Evolutionary conservation across 2,797 vertebrate species (phyloP).

Genomic region (Hybognathus amarus): DNA sequence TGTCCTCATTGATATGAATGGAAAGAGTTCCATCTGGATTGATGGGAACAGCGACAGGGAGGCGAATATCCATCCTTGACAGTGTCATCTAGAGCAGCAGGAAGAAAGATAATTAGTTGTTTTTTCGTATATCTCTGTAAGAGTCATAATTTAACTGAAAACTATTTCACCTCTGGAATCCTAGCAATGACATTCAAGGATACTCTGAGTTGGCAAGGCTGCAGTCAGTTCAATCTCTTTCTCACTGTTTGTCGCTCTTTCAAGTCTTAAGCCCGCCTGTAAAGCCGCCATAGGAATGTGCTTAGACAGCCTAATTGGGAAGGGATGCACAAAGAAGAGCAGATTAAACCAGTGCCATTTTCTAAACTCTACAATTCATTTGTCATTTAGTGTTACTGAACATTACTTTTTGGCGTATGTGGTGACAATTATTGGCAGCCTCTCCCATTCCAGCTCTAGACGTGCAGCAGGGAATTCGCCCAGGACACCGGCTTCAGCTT

Average conservation of each 20-base stretch:
- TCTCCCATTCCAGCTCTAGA: too few relatives aligned
- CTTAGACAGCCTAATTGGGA: slow-evolving; percentile 69
- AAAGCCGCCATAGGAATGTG: slow-evolving; percentile 63
- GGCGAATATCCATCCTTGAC: slow-evolving; percentile 60
- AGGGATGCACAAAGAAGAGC: slow-evolving; percentile 53
- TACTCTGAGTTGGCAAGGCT: slow-evolving; percentile 62
- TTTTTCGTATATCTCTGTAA: background rate
- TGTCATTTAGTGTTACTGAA: too few relatives aligned
- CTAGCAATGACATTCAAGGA: slow-evolving; percentile 68
- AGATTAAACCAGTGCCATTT: slow-evolving; percentile 45
- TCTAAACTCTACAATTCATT: too few relatives aligned
- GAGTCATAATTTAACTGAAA: background rate
- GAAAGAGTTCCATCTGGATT: slow-evolving; percentile 52
- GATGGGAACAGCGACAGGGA: slow-evolving; percentile 69
- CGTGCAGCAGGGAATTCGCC: slow-evolving; percentile 67
- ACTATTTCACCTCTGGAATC: slow-evolving; percentile 67
- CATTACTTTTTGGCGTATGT: too few relatives aligned
- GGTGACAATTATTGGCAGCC: too few relatives aligned
- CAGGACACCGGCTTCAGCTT: slow-evolving; percentile 79
- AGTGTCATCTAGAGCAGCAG: slow-evolving; percentile 63
- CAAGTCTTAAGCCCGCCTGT: slow-evolving; percentile 62
- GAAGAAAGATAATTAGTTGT: background rate
- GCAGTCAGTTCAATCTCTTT: slow-evolving; percentile 73
- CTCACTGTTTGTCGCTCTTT: slow-evolving; percentile 68
- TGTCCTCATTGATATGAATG: background rate